Evolutionary conservation across 23 tunicate species (phyloP), one percentile per base, ranked within the genome.

Genomic region (Trididemnum clinides): DNA sequence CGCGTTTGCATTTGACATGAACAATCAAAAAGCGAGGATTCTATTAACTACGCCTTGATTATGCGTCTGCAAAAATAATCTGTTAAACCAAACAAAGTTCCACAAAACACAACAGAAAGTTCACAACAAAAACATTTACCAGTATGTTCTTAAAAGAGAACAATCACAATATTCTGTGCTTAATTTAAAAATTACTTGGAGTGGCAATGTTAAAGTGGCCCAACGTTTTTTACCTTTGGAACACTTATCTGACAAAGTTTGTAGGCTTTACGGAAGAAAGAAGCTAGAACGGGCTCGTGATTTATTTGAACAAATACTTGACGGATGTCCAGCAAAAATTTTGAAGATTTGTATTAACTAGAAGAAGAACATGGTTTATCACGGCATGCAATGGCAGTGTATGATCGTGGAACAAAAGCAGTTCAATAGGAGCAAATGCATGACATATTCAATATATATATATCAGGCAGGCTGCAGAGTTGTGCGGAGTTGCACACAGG

Each of bases 131-230:
- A n/a, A n/a, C n/a, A n/a, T n/a, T n/a, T n/a, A n/a, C n/a, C n/a
- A n/a, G n/a, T n/a, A n/a, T 96, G 90, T 96, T 96, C 63, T 77
- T 96, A 39, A 97, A 96, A 62, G 99, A 96, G 39, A 96, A 88
- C 50, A 82, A 96, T 66, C 91, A n/a, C n/a, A n/a, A n/a, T n/a
- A n/a, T n/a, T n/a, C n/a, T n/a, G n/a, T n/a, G n/a, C n/a, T n/a
- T n/a, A n/a, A n/a, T n/a, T n/a, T n/a, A n/a, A n/a, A n/a, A n/a
- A n/a, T n/a, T n/a, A n/a, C n/a, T n/a, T 29, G 99, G 99, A 44
- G 99, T 96, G 18, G 94, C 87, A 0, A 62, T 96, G 88, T 96
- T 96, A 75, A 91, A 90, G 57, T 96, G 99, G 99, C 99, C 99
- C 1, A 91, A 96, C 72, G 99, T 96, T 3, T 96, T 57, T 39